Conservation (phyloP, 2,113 vertebrate species). For the Oncorhynchus tshawytscha region DNA sequence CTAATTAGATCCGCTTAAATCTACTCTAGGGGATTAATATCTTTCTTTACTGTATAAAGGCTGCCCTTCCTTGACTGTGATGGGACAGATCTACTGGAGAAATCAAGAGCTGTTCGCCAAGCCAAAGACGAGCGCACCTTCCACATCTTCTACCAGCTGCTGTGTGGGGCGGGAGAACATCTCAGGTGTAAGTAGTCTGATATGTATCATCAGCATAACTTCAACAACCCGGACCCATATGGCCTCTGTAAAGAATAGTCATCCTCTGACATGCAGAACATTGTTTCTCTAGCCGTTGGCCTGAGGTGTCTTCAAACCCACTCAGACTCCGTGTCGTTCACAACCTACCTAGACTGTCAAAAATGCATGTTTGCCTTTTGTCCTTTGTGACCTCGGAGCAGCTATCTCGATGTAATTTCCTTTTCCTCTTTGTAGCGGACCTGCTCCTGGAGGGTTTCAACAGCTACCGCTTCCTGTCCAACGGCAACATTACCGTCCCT, state of each 20-base stretch:
- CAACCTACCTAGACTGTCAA: too few species aligned
- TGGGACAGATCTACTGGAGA: slow-evolving; percentile 88
- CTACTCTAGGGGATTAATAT: too few species aligned
- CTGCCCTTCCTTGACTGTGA: slow-evolving; percentile 73
- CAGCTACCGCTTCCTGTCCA: slow-evolving; percentile 95
- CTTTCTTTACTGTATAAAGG: neutral
- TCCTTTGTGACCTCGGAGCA: neutral
- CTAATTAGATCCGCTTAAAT: too few species aligned
- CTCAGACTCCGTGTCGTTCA: too few species aligned
- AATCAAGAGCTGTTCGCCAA: slow-evolving; percentile 95
- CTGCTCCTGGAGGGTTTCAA: slow-evolving; percentile 86
- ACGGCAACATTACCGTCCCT: slow-evolving; percentile 96
- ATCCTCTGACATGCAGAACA: too few species aligned
- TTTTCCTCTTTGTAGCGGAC: slow-evolving; percentile 73
- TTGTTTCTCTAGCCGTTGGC: too few species aligned
- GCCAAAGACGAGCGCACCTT: slow-evolving; percentile 98
- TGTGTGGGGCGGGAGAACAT: slow-evolving; percentile 92
- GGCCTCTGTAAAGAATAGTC: too few species aligned
- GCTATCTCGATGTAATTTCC: slow-evolving; percentile 11
- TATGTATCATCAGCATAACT: too few species aligned
- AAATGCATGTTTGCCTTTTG: too few species aligned
- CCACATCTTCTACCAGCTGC: slow-evolving; percentile 94
- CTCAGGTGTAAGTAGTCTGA: slow-evolving; percentile 82
- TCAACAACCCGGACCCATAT: too few species aligned
- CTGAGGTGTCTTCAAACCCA: too few species aligned